Evolutionary conservation across 2,888 invertebrate genomes (phyloP), one percentile per base, ranked within the genome.

Genomic region (Eudiplozoon nipponicum): DNA sequence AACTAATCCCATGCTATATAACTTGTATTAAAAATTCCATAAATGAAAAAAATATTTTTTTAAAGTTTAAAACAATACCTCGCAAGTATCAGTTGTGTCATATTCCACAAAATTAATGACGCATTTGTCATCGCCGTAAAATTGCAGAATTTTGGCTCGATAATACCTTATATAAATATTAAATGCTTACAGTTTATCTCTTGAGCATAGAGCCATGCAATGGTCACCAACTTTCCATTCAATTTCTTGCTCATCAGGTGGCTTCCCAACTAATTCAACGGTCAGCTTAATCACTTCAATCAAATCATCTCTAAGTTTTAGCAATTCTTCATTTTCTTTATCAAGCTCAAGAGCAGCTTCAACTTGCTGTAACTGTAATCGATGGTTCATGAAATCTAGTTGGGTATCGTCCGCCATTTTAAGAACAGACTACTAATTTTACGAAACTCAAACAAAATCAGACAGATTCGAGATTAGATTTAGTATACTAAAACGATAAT

Each of bases 271-370:
- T n/a, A 42, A 20, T 13, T 34, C 28, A 15, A 37, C 20, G 19
- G 44, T 42, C 13, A 42, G 22, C 17, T 44, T 34, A 18, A 42
- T 42, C n/a, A 42, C 34, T 33, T 42, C 42, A 18, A 44, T 34
- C 15, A 42, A 22, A 15, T 42, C 28, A n/a, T 13, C 4, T 34
- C 44, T 42, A n/a, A 42, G 34, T 13, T 31, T 18, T 5, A 42
- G 43, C 7, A 42, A 19, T 13, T 45, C 42, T 22, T n/a, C 28
- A 28, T 42, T 42, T 19, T 42, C 42, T 18, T 33, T 33, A 11
- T 43, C 44, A 2, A 33, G 18, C 22, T 36, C 41, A 2, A 42
- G 20, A 4, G 42, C 42, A 13, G 44, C 43, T 21, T 43, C 21
- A 20, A 42, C 42, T 42, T 42, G 41, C n/a, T n/a, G n/a, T n/a